Percentiles rank a stretch among this genome's conserved stretches.
These are phyloP conservation scores for Pelecanoides urinatrix DNA, from an alignment of 2,113 vertebrate genomes.

Conservation along the genomic window DNA sequence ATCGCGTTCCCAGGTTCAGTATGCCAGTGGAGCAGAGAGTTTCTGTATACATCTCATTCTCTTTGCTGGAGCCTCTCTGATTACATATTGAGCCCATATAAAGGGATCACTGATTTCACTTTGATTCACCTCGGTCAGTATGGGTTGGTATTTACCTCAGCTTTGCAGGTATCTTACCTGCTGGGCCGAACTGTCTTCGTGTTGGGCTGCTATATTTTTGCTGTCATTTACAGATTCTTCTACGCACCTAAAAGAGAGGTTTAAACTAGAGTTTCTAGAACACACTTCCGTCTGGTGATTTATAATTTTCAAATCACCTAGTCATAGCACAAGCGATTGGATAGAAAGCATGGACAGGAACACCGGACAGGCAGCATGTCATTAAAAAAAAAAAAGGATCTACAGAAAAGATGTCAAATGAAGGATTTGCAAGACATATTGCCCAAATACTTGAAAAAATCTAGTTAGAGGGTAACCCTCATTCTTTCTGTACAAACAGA, in stretches of 20 bases:
- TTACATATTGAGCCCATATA: neutral
- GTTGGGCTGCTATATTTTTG: neutral
- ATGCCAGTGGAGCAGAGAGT: neutral
- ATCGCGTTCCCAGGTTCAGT: neutral
- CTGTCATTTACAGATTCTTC: neutral
- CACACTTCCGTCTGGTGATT: neutral
- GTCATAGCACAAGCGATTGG: neutral
- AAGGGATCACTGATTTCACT: neutral
- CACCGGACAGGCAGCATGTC: accelerated
- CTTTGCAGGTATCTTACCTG: constrained; percentile 40
- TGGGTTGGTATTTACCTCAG: neutral
- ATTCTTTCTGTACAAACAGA: neutral
- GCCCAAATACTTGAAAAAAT: neutral
- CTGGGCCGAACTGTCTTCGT: neutral
- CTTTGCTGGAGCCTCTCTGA: neutral
- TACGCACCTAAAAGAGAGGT: constrained; percentile 14
- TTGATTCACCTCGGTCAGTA: neutral
- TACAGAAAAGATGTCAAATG: neutral
- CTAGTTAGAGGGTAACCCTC: neutral
- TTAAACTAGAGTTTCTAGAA: neutral
- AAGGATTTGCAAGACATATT: neutral
- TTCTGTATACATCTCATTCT: neutral
- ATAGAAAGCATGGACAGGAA: neutral
- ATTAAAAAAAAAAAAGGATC: neutral
- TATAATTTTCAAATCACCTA: neutral